Conservation (phyloP, 2,797 vertebrate genomes). For the Helostoma temminkii region DNA sequence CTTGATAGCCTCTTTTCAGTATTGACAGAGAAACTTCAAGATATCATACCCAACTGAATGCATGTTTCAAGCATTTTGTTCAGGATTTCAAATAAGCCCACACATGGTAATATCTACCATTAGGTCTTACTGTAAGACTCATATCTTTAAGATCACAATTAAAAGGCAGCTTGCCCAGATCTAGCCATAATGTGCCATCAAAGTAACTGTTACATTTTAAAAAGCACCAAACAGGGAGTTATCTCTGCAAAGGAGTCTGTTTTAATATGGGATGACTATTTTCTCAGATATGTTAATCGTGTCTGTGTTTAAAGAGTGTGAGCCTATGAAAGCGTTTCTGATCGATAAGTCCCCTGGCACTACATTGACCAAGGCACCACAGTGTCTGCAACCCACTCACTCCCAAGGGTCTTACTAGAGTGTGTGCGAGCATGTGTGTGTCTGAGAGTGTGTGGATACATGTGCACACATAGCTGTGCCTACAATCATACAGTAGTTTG, state of each 20-base stretch:
- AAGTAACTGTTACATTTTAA: constrained; percentile 8
- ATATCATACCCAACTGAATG: neutral
- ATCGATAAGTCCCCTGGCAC: constrained; percentile 61
- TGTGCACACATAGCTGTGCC: constrained; percentile 26
- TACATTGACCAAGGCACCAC: constrained; percentile 58
- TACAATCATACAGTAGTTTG: constrained; percentile 33
- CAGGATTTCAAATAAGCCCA: constrained; percentile 12
- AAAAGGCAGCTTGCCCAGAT: constrained; percentile 44
- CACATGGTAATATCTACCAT: constrained; percentile 35
- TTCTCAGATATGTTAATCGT: constrained; percentile 51
- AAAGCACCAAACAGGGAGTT: constrained; percentile 10
- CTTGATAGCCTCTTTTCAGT: constrained; percentile 10
- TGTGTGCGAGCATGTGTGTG: constrained; percentile 11
- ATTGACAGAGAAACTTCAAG: constrained; percentile 22
- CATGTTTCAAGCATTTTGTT: constrained; percentile 5
- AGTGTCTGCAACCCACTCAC: constrained; percentile 56
- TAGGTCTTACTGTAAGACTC: constrained; percentile 1
- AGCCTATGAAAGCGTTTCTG: constrained; percentile 56
- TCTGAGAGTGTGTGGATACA: constrained; percentile 4
- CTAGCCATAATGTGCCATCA: constrained; percentile 17
- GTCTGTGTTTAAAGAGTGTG: constrained; percentile 31
- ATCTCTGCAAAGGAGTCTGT: constrained; percentile 5
- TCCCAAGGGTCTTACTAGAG: constrained; percentile 46
- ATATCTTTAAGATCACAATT: constrained; percentile 6
- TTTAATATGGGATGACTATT: constrained; percentile 24